Evolutionary conservation across 2,797 vertebrate species (phyloP).

Genomic region (Platalea minor): DNA sequence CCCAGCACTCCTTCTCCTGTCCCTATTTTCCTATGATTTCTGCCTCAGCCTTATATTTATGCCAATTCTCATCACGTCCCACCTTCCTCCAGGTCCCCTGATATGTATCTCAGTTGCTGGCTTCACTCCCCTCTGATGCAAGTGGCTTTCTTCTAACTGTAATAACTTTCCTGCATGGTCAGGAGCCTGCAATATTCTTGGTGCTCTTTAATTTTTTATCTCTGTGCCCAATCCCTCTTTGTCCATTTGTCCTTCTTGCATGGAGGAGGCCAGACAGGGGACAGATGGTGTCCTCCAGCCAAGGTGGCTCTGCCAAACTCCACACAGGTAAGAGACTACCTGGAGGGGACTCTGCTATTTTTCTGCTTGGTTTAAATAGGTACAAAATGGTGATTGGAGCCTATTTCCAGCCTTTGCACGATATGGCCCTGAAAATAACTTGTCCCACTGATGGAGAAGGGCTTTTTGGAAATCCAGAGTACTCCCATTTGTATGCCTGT

Average conservation of each 20-base stretch:
- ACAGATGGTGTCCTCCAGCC: background rate
- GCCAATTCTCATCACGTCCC: background rate
- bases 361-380: background rate
- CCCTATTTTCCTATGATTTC: background rate
- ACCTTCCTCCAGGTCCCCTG: background rate
- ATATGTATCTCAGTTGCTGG: background rate
- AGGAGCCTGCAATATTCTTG: background rate
- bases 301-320: background rate
- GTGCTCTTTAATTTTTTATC: background rate
- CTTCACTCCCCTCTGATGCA: constrained; percentile 17
- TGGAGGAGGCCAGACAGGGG: background rate
- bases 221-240: background rate
- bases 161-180: background rate
- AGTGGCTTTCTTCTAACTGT: constrained; percentile 7
- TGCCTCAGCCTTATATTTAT: background rate
- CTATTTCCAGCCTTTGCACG: background rate
- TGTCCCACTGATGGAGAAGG: background rate
- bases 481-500: fast-evolving
- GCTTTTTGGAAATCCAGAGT: background rate
- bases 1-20: background rate
- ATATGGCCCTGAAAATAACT: background rate
- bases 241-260: background rate
- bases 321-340: background rate
- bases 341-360: background rate
- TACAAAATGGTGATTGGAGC: background rate